Evolutionary conservation across 1,140 invertebrate genomes (phyloP).

Genomic region (Eurosta solidaginis): DNA sequence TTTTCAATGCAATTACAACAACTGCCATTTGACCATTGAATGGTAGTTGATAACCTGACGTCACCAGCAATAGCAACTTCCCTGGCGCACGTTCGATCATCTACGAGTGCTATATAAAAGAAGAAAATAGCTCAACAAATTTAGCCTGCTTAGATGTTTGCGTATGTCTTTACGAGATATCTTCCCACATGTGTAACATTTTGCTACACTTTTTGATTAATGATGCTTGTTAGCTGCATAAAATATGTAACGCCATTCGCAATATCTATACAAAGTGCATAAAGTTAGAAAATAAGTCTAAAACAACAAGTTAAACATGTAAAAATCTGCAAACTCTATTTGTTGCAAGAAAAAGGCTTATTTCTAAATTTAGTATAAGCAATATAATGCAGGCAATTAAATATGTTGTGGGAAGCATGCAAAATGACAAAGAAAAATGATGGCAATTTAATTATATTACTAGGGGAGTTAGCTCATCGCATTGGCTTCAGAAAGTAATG

Average conservation of each 20-base stretch:
- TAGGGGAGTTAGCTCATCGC: not conserved
- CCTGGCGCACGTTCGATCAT: too few relatives aligned
- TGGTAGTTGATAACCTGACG: not conserved
- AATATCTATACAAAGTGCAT: not conserved
- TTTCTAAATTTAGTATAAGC: not conserved
- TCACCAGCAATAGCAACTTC: too few relatives aligned
- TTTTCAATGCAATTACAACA: not conserved
- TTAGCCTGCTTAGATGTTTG: not conserved
- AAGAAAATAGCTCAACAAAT: not conserved
- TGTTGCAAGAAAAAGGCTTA: not conserved
- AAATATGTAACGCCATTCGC: not conserved
- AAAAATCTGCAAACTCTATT: not conserved
- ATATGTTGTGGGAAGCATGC: too few relatives aligned
- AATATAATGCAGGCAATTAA: too few relatives aligned
- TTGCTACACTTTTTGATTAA: slow-evolving; percentile 8
- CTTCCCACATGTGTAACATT: not conserved
- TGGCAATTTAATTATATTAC: not conserved
- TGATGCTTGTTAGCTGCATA: not conserved
- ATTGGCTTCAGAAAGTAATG: not conserved
- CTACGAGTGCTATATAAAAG: not conserved
- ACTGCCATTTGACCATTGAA: not conserved
- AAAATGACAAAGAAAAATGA: not conserved
- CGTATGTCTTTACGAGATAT: not conserved
- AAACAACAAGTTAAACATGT: not conserved
- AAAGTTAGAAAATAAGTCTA: not conserved